Evolutionary conservation across 2,113 vertebrate species (phyloP), one percentile per base, ranked within the genome.

Genomic region (Corythoichthys haematopterus): DNA sequence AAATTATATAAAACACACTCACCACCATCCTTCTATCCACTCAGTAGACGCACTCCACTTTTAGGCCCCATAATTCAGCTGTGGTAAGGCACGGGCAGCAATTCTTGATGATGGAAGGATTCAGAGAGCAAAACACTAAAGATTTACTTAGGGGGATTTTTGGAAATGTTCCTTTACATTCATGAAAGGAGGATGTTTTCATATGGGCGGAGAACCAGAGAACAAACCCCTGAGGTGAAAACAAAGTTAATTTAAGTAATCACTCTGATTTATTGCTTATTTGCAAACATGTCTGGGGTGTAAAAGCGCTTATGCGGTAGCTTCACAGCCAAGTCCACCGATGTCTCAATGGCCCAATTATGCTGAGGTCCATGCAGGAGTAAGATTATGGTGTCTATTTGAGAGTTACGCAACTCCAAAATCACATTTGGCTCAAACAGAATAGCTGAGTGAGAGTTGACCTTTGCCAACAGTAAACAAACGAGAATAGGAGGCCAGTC

Each of bases 401-500:
- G 61, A 65, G 66, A 9, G 65, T 88, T 81, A 81, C 28, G 59
- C 71, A 83, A 86, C n/a, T 6, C 65, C 61, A 50, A 43, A 64
- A 66, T 77, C 65, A 69, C 63, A 40, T 70, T 61, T 38, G 57
- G 47, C 58, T 68, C 46, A 48, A 64, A 46, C 57, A 5, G n/a
- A 55, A 45, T 50, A 45, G 3, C 58, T 64, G 71, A 56, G 72
- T 59, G 68, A 83, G 80, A 76, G 78, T 68, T 33, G 68, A 69
- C 63, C 65, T 62, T 71, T 46, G 64, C 77, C 75, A 74, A 73
- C 43, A 33, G 79, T 73, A 86, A 88, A 90, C 77, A 90, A 70
- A 77, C 75, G 37, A 11, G 77, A 81, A 80, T 69, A 72, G 55
- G 52, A 69, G 43, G 14, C 60, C 38, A 4, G 36, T 9, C 20